phyloP scores from a whole-genome alignment of 2,888 invertebrate species.

The Volucella inanis region DNA sequence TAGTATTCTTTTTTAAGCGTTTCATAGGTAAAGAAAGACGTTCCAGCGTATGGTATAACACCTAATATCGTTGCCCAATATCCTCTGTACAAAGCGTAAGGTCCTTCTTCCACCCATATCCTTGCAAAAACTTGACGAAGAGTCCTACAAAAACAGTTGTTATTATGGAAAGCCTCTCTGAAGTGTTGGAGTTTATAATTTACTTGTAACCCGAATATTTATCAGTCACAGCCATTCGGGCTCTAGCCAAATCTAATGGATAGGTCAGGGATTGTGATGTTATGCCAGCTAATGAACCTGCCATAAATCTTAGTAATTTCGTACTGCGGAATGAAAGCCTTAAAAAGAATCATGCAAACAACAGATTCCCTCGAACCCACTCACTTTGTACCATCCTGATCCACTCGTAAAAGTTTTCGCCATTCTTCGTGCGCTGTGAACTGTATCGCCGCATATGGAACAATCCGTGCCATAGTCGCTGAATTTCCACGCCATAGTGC shows the following conservation, averaged over 20 bases:
- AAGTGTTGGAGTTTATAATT: constrained; percentile 25
- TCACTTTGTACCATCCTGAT: constrained; percentile 85
- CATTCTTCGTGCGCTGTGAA: constrained; percentile 99
- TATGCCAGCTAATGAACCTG: constrained; percentile 97
- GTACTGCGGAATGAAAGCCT: constrained; percentile 78
- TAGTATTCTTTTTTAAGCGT: constrained; percentile 91
- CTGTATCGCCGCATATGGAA: constrained; percentile 98
- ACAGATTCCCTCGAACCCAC: constrained; percentile 65
- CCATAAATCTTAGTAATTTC: constrained; percentile 86
- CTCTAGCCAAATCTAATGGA: constrained; percentile 97
- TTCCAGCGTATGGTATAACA: constrained; percentile 98
- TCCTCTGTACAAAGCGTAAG: constrained; percentile 91
- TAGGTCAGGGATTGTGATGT: constrained; percentile 97
- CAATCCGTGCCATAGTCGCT: constrained; percentile 98
- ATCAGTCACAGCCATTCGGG: constrained; percentile 97
- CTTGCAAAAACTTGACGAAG: constrained; percentile 86
- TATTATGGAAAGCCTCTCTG: not conserved
- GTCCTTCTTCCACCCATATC: constrained; percentile 91
- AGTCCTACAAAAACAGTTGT: constrained; percentile 78
- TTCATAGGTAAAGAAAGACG: constrained; percentile 98
- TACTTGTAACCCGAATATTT: constrained; percentile 88
- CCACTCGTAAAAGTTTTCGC: constrained; percentile 91
- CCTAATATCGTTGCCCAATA: constrained; percentile 95
- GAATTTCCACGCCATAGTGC: constrained; percentile 99
- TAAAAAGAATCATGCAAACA: not conserved